A percentile compares a stretch with the other conserved stretches of the same genome.
These are phyloP conservation scores for Strigops habroptila DNA, from an alignment of 2,113 vertebrate genomes.

Conservation along the genomic window DNA sequence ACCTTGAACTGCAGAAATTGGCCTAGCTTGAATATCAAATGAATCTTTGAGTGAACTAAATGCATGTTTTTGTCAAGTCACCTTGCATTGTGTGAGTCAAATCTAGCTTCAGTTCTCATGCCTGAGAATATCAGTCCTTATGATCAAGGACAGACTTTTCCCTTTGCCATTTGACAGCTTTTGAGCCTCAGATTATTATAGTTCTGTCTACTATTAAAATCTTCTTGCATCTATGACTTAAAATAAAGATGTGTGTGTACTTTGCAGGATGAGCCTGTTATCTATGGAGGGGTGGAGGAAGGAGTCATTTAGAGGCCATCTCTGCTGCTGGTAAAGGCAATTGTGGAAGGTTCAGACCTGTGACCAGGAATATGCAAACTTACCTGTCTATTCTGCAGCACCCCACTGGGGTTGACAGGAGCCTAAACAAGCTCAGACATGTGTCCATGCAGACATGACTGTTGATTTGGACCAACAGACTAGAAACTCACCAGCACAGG, in stretches of 20 bases:
- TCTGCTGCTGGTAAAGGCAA: background rate
- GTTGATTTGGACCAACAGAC: background rate
- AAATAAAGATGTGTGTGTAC: background rate
- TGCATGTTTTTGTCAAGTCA: background rate
- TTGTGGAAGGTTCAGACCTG: background rate
- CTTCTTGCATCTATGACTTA: background rate
- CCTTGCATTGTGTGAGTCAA: background rate
- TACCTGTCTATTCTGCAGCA: background rate
- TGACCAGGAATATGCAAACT: background rate
- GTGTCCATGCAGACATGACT: background rate
- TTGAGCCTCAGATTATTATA: background rate
- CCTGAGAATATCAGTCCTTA: background rate
- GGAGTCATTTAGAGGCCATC: background rate
- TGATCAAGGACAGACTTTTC: background rate
- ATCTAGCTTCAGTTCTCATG: background rate
- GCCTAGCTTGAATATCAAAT: background rate
- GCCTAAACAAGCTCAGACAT: background rate
- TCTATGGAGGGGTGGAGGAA: background rate
- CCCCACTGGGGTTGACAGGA: background rate
- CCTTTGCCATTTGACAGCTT: background rate
- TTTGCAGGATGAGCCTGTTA: background rate
- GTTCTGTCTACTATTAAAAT: background rate
- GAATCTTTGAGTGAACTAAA: background rate
- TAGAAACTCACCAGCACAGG: background rate
- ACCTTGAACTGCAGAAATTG: background rate